Conservation (phyloP, 2,113 vertebrate genomes). For the Turnix velox region DNA sequence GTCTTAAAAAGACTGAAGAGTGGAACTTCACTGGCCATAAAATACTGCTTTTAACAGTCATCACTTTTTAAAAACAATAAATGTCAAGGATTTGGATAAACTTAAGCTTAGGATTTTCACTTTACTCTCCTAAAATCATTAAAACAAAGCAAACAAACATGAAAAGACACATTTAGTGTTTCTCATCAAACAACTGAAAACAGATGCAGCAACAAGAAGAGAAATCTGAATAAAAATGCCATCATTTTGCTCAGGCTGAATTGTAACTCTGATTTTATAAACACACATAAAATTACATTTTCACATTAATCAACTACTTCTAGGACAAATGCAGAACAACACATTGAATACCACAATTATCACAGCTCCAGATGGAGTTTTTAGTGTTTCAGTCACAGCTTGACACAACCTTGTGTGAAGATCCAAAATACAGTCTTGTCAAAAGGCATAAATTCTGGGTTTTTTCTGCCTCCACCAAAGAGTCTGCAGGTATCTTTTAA, state of each 20-base stretch:
- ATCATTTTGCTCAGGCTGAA: not conserved
- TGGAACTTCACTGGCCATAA: not conserved
- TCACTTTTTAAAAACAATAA: not conserved
- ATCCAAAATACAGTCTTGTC: not conserved
- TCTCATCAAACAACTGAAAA: not conserved
- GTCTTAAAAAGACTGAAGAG: not conserved
- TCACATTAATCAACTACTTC: not conserved
- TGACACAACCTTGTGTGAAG: not conserved
- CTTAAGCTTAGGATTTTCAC: not conserved
- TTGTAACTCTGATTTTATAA: not conserved
- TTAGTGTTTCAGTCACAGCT: not conserved
- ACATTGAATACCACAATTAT: not conserved
- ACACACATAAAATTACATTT: not conserved
- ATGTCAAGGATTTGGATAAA: not conserved
- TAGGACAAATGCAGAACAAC: not conserved
- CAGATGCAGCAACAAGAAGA: not conserved
- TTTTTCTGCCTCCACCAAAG: not conserved
- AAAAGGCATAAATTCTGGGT: not conserved
- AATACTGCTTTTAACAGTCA: not conserved
- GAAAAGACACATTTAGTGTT: not conserved
- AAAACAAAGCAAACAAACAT: not conserved
- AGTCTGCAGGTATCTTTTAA: not conserved
- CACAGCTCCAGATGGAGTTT: not conserved
- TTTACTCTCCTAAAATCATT: not conserved
- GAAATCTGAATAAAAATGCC: not conserved